A percentile compares a stretch with the other conserved stretches of the same genome.
Evolutionary conservation across 2,113 vertebrate species (phyloP).

Genomic region (Melospiza melodia): DNA sequence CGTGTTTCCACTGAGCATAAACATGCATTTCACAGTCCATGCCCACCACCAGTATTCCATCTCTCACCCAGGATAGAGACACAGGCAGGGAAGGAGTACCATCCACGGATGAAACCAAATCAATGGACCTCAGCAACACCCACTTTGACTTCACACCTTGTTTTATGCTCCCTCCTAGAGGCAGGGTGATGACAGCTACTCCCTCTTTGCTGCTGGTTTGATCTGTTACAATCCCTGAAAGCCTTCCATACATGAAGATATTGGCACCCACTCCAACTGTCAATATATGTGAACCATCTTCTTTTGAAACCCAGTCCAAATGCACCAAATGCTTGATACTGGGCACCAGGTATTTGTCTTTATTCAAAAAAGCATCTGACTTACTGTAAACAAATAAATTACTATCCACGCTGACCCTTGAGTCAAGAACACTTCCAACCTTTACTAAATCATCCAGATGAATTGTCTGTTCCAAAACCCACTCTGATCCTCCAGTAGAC

Average conservation of each 20-base stretch:
- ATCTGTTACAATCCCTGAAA: conserved; percentile 93
- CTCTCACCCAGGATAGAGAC: conserved; percentile 96
- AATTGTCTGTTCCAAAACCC: conserved; percentile 96
- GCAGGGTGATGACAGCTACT: conserved; percentile 93
- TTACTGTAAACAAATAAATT: conserved; percentile 98
- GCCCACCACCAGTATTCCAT: conserved; percentile 95
- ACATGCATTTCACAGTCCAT: conserved; percentile 99
- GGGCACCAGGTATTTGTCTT: conserved; percentile 83
- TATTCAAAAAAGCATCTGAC: conserved; percentile 88
- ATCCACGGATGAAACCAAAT: conserved; percentile 93
- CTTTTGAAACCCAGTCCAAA: conserved; percentile 98
- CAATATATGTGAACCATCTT: conserved; percentile 97
- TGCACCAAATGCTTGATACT: conserved; percentile 98
- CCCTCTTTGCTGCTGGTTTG: conserved; percentile 91
- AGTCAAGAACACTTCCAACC: conserved; percentile 87
- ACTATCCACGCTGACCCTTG: conserved; percentile 93
- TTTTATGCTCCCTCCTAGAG: conserved; percentile 97
- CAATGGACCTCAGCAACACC: conserved; percentile 91
- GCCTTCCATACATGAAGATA: conserved; percentile 97
- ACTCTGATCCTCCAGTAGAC: conserved; percentile 97
- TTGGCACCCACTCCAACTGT: conserved; percentile 96
- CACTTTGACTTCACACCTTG: conserved; percentile 95
- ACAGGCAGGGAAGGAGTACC: conserved; percentile 95
- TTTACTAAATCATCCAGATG: conserved; percentile 92
- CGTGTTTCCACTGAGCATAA: conserved; percentile 96